Evolutionary conservation across 2,113 vertebrate genomes (phyloP).

Genomic region (Hiodon tergisus): DNA sequence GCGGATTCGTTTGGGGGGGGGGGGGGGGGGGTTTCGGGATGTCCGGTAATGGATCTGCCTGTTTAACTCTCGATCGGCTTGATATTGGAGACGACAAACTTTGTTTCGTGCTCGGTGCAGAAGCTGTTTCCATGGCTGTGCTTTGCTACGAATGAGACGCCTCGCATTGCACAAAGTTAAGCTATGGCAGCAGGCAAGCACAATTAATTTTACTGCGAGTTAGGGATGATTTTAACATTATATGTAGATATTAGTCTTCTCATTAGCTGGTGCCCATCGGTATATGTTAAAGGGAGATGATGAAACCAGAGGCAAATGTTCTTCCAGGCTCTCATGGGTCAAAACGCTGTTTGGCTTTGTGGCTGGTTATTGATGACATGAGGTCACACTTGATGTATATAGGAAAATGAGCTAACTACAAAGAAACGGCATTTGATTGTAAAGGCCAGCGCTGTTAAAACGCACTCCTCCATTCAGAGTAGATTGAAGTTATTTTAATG

Average conservation of each 20-base stretch:
- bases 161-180: no score
- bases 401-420: conserved; percentile 33
- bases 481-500: conserved; percentile 67
- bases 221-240: not conserved
- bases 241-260: not conserved
- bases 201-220: no score
- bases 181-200: no score
- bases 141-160: no score
- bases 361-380: conserved; percentile 47
- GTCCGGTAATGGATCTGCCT: no score
- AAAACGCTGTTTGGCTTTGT: conserved; percentile 42
- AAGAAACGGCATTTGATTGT: conserved; percentile 50
- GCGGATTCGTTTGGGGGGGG: no score
- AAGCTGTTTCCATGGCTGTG: no score
- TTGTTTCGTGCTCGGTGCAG: no score
- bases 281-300: conserved; percentile 32
- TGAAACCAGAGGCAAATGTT: conserved; percentile 40
- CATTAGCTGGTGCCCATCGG: conserved; percentile 51
- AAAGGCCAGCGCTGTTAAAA: conserved; percentile 49
- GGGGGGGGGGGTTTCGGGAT: no score
- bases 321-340: conserved; percentile 38
- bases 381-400: conserved; percentile 41
- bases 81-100: no score
- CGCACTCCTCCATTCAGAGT: conserved; percentile 49
- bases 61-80: no score